A percentile compares a stretch with the other conserved stretches of the same genome.
Conservation (phyloP, 1,140 invertebrate genomes). For the Drosophila bipectinata region DNA sequence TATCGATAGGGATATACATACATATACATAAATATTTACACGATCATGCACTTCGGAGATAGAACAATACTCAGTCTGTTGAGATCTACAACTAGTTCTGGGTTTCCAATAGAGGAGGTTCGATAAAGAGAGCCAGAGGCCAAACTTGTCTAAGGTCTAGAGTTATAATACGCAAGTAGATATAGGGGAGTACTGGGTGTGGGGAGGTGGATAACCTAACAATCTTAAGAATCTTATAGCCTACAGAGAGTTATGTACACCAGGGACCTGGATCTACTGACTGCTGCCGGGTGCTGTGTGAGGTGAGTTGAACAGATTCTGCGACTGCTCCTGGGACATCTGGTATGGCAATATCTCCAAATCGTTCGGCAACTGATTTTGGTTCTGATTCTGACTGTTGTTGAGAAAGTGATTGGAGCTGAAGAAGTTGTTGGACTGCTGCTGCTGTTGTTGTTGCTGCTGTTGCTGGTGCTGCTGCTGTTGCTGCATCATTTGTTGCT, state of each 20-base stretch:
- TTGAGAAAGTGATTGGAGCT: slow-evolving; percentile 59
- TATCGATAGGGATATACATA: slow-evolving; percentile 1
- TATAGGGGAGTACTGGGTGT: neutral
- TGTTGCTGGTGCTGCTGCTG: slow-evolving; percentile 27
- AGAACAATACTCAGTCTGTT: slow-evolving; percentile 76
- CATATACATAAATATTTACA: slow-evolving; percentile 5
- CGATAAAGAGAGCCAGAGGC: slow-evolving; percentile 59
- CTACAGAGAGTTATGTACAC: slow-evolving; percentile 36
- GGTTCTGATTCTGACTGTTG: slow-evolving; percentile 43
- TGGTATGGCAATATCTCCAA: slow-evolving; percentile 79
- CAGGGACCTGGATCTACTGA: slow-evolving; percentile 42
- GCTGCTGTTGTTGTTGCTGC: slow-evolving; percentile 45
- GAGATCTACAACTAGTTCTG: slow-evolving; percentile 73
- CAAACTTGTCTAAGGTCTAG: slow-evolving; percentile 29
- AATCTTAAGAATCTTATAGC: neutral
- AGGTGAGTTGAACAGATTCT: slow-evolving; percentile 74
- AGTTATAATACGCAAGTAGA: slow-evolving; percentile 32
- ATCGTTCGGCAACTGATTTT: slow-evolving; percentile 72
- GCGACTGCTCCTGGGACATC: slow-evolving; percentile 77
- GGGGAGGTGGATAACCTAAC: neutral
- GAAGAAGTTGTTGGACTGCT: slow-evolving; percentile 53
- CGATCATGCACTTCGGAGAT: neutral
- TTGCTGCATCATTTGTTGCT: slow-evolving; percentile 21
- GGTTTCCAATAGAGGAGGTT: slow-evolving; percentile 22
- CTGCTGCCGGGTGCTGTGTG: slow-evolving; percentile 57